These are phyloP conservation scores for Merluccius polli DNA, from an alignment of 2,797 vertebrate species.

Conservation along the genomic window DNA sequence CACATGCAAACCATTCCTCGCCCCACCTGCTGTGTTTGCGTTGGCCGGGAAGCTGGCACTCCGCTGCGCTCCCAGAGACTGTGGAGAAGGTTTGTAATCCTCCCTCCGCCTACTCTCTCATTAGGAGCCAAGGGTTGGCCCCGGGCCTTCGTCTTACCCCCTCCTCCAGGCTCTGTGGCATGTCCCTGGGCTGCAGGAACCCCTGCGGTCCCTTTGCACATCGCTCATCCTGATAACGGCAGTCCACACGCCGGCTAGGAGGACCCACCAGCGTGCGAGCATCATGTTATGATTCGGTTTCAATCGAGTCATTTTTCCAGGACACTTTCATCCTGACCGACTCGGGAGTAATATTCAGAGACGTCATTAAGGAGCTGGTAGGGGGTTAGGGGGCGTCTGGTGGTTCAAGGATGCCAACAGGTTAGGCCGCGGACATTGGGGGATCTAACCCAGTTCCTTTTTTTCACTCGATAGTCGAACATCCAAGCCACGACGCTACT, in stretches of 20 bases:
- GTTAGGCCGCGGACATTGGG: not conserved
- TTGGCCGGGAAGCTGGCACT: conserved; percentile 26
- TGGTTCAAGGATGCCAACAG: no score
- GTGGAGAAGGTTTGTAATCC: conserved; percentile 33
- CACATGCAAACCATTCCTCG: conserved; percentile 26
- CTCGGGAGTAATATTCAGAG: not conserved
- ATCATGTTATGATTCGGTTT: conserved; percentile 35
- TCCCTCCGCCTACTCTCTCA: conserved; percentile 47
- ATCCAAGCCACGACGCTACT: not conserved
- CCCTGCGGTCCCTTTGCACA: conserved; percentile 20
- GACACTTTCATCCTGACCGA: no score
- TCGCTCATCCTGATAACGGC: conserved; percentile 36
- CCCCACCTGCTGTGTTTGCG: conserved; percentile 36
- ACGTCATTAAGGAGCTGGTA: not conserved
- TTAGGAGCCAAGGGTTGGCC: conserved; percentile 42
- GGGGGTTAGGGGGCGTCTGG: no score
- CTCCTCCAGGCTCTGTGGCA: conserved; percentile 15
- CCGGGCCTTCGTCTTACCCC: conserved; percentile 23
- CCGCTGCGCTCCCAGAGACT: conserved; percentile 7
- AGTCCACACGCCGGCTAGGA: conserved; percentile 40
- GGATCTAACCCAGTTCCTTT: not conserved
- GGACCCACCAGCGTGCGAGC: conserved; percentile 12
- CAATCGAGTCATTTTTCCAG: no score
- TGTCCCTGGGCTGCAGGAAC: conserved; percentile 33
- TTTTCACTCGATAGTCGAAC: not conserved